These are phyloP conservation scores for Melanotaenia pygmaea DNA, from an alignment of 2,797 vertebrate species.

Conservation along the genomic window DNA sequence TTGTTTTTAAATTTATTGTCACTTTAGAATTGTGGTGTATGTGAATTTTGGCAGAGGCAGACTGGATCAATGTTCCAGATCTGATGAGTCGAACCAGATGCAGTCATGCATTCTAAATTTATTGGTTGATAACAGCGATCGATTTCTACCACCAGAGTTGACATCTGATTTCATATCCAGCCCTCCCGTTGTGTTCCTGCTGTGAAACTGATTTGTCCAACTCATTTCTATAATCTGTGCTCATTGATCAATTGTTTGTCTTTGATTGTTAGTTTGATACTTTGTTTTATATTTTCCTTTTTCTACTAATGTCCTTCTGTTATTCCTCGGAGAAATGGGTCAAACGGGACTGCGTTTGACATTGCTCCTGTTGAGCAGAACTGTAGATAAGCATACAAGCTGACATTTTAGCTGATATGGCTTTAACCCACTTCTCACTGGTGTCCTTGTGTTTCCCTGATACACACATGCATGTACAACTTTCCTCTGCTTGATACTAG, in stretches of 20 bases:
- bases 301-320: slow-evolving; percentile 41
- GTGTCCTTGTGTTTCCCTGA: slow-evolving; percentile 6
- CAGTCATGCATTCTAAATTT: slow-evolving; percentile 41
- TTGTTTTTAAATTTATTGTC: too few species aligned
- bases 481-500: slow-evolving; percentile 30
- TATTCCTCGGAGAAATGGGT: slow-evolving; percentile 59
- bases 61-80: slow-evolving; percentile 40
- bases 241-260: slow-evolving; percentile 35
- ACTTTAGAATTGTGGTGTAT: not conserved
- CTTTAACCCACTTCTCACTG: slow-evolving; percentile 48
- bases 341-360: slow-evolving; percentile 29
- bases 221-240: slow-evolving; percentile 51
- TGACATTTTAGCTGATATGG: slow-evolving; percentile 29
- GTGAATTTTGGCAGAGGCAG: slow-evolving; percentile 5
- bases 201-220: slow-evolving; percentile 48
- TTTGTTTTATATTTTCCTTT: slow-evolving; percentile 10
- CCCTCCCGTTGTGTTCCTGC: slow-evolving; percentile 15
- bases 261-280: slow-evolving; percentile 42
- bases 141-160: slow-evolving; percentile 58
- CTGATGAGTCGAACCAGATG: slow-evolving; percentile 25
- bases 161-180: slow-evolving; percentile 39
- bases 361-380: slow-evolving; percentile 31
- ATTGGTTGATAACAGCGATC: slow-evolving; percentile 53
- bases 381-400: slow-evolving; percentile 25
- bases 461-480: slow-evolving; percentile 23